Base-by-base conservation (phyloP, 2,797 vertebrate genomes). In the Argyrosomus regius region DNA sequence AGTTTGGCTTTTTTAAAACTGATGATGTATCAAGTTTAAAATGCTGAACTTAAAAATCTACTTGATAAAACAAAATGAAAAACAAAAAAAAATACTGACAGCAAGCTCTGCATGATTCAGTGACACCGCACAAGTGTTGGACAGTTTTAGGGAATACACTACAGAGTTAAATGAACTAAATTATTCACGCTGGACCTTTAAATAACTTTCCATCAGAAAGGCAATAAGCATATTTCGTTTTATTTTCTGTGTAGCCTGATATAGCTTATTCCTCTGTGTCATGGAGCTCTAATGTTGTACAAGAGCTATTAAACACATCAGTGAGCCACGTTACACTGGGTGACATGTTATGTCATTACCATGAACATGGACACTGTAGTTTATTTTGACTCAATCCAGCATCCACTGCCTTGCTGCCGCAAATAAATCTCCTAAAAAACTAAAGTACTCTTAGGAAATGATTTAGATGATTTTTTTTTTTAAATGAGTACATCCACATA, bases 1-100 rank as follows among this genome's bases (percentile, higher is more conserved):
- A 3, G 41, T 77, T 74, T 68, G 59, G 4, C 31, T 82, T 67
- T 39, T 66, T 70, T 46, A 16, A 41, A 83, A 68, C 5, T 4
- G 20, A 28, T 3, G 18, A 46, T 16, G 6, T 52, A 17, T 57
- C 7, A 24, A 6, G 57, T 41, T 22, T n/a, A 62, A 80, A 60
- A 68, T 12, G 57, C 6, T 43, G 17, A 59, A 60, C 17, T 39
- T 3, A 64, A 73, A 75, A 53, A 49, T 17, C 14, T 0, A 35
- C 35, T 46, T 20, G 35, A 66, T 35, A 8, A 4, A 63, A 60
- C 10, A 14, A 26, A 49, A 57, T 6, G 3, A 67, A 58, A 45
- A 45, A 0, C 28, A 31, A 31, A 31, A 6, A 72, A 52, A 61
- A 73, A 78, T 61, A 78, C 48, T 59, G 66, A 67, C 2, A 43